Evolutionary conservation across 2,888 invertebrate species (phyloP).

Genomic region (Coecobrya sp.): DNA sequence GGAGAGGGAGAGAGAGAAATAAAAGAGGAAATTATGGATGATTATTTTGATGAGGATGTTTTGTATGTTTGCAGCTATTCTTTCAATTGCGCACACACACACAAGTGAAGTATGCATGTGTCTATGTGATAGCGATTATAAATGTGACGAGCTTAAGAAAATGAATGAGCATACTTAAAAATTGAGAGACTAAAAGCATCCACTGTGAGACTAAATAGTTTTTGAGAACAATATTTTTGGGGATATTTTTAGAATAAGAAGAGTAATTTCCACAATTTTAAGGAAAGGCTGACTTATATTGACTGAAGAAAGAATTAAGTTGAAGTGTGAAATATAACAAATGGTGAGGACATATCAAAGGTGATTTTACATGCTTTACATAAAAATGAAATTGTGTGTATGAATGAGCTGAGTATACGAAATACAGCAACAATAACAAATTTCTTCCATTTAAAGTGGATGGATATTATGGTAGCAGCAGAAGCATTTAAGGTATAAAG

Average conservation of each 20-base stretch:
- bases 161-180: conserved; percentile 49
- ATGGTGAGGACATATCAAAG: conserved; percentile 71
- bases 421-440: conserved; percentile 52
- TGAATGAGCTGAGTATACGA: conserved; percentile 19
- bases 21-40: conserved; percentile 77
- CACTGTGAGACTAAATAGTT: conserved; percentile 50
- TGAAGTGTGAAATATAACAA: conserved; percentile 49
- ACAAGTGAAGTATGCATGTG: conserved; percentile 22
- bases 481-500: conserved; percentile 49
- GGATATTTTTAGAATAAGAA: conserved; percentile 38
- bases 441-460: conserved; percentile 54
- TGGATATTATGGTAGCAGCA: conserved; percentile 17
- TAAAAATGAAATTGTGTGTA: conserved; percentile 47
- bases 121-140: conserved; percentile 67
- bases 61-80: conserved; percentile 10
- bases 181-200: neutral
- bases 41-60: conserved; percentile 78
- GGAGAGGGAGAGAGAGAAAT: conserved; percentile 6
- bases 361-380: conserved; percentile 62
- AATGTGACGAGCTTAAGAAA: conserved; percentile 74
- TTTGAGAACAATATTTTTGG: neutral
- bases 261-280: neutral
- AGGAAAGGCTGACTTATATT: neutral
- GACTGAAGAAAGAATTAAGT: neutral
- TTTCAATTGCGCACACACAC: conserved; percentile 18